A percentile compares a stretch with the other conserved stretches of the same genome.
Conservation (phyloP, 2,113 vertebrate species). For the Pagrus major region DNA sequence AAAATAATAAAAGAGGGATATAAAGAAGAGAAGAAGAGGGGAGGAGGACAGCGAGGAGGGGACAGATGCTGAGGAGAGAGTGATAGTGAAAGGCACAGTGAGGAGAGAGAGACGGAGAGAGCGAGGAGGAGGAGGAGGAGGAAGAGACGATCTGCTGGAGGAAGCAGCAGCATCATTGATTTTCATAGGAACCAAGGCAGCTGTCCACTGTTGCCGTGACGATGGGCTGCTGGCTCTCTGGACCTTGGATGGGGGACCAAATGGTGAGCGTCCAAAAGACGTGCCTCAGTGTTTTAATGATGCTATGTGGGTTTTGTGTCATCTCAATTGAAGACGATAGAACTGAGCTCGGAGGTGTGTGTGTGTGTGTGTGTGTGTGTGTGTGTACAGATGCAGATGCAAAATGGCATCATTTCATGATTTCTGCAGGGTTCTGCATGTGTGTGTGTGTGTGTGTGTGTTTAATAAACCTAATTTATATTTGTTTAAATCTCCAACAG, state of each 20-base stretch:
- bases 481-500: not conserved
- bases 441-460: conserved; percentile 20
- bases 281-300: not conserved
- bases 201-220: conserved; percentile 69
- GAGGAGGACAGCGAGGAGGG: not conserved
- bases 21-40: not conserved
- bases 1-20: conserved; percentile 16
- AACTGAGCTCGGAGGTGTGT: not conserved
- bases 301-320: not conserved
- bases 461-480: conserved; percentile 1
- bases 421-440: conserved; percentile 32
- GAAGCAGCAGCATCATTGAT: conserved; percentile 59
- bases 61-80: conserved; percentile 47
- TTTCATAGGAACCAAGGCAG: conserved; percentile 47
- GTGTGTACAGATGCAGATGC: conserved; percentile 33
- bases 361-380: not conserved
- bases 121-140: conserved; percentile 47
- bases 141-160: conserved; percentile 53
- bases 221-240: conserved; percentile 82
- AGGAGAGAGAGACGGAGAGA: conserved; percentile 26
- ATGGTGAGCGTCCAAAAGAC: conserved; percentile 55
- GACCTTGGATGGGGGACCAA: conserved; percentile 78
- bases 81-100: conserved; percentile 21
- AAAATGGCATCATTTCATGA: conserved; percentile 42
- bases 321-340: not conserved